Base-by-base conservation (phyloP, 2,888 invertebrate genomes). In the Aporophyla lueneburgensis region DNA sequence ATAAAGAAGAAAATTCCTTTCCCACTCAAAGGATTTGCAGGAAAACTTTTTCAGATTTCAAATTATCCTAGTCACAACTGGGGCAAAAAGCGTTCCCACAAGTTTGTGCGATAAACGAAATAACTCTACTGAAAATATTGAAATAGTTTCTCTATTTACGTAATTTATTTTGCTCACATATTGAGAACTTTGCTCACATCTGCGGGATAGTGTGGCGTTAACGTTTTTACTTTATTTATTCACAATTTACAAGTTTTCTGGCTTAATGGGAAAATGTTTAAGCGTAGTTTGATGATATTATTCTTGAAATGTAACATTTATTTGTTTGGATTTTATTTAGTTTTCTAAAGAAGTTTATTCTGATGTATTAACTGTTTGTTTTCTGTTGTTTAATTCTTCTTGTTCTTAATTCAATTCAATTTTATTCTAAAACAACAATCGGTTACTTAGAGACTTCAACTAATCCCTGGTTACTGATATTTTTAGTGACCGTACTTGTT, bases 131-230 rank as follows among this genome's bases (percentile, higher is more conserved):
- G 27, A 33, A 67, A 70, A 58, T 80, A 76, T 72, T 69, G 51
- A 71, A 81, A 80, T 56, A 76, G 71, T 69, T 81, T 53, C 16
- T 58, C n/a, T 58, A 59, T 67, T 51, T 67, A 33, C 21, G 24
- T 59, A 66, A 76, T 68, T 65, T 81, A 56, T 65, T 81, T 59
- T 58, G 40, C 46, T 72, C 40, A 65, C 54, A 56, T 46, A 66
- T 49, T 67, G 63, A 68, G n/a, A 65, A 65, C 14, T 70, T 33
- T 43, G 0, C 16, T 40, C 7, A 65, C 46, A 62, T 73, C 14
- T 62, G 53, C 46, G 24, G 46, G 19, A 58, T 53, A 74, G 43
- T 10, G 59, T 54, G 14, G 67, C 24, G 46, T 33, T 66, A 56
- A 53, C 54, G 49, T 61, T 75, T 69, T 61, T 56, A 69, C 9